A percentile compares a stretch with the other conserved stretches of the same genome.
phyloP scores from a whole-genome alignment of 1,140 invertebrate species.

The Chlorops oryzae region DNA sequence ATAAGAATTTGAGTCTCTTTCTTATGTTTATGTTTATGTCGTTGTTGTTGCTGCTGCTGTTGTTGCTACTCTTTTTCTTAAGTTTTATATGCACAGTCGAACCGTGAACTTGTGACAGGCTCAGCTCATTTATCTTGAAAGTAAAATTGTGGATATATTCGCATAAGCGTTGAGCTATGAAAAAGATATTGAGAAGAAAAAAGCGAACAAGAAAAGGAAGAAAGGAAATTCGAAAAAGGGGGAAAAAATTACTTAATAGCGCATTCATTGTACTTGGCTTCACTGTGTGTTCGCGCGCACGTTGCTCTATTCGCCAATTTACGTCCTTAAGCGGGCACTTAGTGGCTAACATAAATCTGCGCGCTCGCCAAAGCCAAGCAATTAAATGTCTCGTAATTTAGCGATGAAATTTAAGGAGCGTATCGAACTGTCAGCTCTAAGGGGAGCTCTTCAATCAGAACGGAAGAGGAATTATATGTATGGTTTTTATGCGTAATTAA shows the following conservation, averaged over 20 bases:
- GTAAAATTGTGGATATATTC: too few relatives aligned
- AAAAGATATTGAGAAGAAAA: too few relatives aligned
- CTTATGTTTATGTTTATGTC: too few relatives aligned
- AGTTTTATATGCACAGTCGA: conserved; percentile 31
- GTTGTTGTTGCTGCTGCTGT: conserved; percentile 9
- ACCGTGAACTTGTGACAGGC: conserved; percentile 3
- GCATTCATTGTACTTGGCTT: too few relatives aligned
- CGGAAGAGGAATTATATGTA: too few relatives aligned
- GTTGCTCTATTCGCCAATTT: neutral
- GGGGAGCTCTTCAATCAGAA: too few relatives aligned
- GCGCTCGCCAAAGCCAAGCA: conserved; percentile 8
- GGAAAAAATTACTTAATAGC: neutral
- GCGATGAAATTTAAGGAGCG: too few relatives aligned
- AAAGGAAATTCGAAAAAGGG: neutral
- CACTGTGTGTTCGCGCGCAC: too few relatives aligned
- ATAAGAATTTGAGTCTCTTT: too few relatives aligned
- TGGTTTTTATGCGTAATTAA: too few relatives aligned
- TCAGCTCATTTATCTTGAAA: neutral
- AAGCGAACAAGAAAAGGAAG: neutral
- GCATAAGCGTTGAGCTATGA: too few relatives aligned
- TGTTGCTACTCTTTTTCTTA: conserved; percentile 15
- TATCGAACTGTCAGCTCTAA: too few relatives aligned
- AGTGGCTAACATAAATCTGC: conserved; percentile 11
- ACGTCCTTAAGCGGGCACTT: conserved; percentile 9
- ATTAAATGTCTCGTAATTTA: conserved; percentile 11